phyloP scores from a whole-genome alignment of 2,888 invertebrate species.

The Polylopha cassiicola region DNA sequence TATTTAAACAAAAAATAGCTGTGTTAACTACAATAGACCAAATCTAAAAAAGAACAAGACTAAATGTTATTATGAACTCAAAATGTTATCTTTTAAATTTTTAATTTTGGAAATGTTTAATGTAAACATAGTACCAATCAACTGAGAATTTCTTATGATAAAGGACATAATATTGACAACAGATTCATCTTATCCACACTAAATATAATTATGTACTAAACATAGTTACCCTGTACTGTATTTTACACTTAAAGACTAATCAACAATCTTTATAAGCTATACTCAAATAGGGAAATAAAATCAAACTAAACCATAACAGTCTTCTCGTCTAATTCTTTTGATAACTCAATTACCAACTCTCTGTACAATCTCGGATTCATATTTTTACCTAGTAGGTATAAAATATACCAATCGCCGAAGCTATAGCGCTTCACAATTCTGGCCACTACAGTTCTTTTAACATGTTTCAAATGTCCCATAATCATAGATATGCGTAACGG shows the following conservation, averaged over 20 bases:
- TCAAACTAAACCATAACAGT: constrained; percentile 44
- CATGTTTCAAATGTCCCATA: constrained; percentile 77
- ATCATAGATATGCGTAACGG: constrained; percentile 79
- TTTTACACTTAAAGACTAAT: background rate
- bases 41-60: too few relatives aligned
- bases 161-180: too few relatives aligned
- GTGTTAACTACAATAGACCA: too few relatives aligned
- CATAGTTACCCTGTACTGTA: background rate
- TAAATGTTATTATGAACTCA: too few relatives aligned
- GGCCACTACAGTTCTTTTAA: constrained; percentile 70
- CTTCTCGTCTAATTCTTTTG: constrained; percentile 54
- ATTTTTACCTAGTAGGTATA: constrained; percentile 86
- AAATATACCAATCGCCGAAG: constrained; percentile 87
- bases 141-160: too few relatives aligned
- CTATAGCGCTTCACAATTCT: constrained; percentile 72
- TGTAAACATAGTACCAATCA: too few relatives aligned
- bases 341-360: constrained; percentile 78
- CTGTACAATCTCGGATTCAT: constrained; percentile 82
- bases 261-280: too few relatives aligned
- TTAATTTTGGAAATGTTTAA: too few relatives aligned
- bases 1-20: too few relatives aligned
- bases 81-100: too few relatives aligned
- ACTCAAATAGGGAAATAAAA: constrained; percentile 9
- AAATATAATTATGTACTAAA: too few relatives aligned
- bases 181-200: too few relatives aligned